Base-by-base conservation (phyloP, 2,888 invertebrate genomes). In the Marasmarcha lunaedactyla region DNA sequence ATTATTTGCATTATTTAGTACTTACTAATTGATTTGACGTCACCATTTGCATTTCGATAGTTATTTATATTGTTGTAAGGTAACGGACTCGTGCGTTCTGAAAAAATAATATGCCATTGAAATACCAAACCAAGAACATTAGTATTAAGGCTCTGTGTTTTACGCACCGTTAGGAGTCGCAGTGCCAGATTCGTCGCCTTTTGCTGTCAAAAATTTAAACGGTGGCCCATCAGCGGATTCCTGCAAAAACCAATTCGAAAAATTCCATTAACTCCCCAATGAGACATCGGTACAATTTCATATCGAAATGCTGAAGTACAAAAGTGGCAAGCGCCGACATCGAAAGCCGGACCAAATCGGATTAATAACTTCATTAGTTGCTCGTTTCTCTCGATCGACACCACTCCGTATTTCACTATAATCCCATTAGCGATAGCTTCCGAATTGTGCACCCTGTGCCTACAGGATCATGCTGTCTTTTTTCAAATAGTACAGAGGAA, bases 321-420 rank as follows among this genome's bases (percentile, higher is more conserved):
- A 71, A 71, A 66, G 54, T 57, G 51, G 57, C 55, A 20, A 20
- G 45, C 50, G 57, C 56, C 66, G 54, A 63, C 63, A 66, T 68
- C 64, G 69, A 71, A 72, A 76, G 71, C 73, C 64, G 69, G 58
- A 59, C 71, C 63, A 70, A 77, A 78, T 67, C 67, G 76, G 79
- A 84, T 84, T 81, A 83, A 83, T 81, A 84, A 84, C 83, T 84
- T 81, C 73, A 84, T 84, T 84, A 84, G 72, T 70, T 65, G 71
- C 77, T 68, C 71, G 74, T 78, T 76, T 72, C 76, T 77, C 73
- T 62, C 79, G 77, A 79, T 77, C 70, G 77, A 73, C 70, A 70
- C 65, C 63, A 60, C 48, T 60, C 77, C 62, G 70, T 79, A 77
- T 81, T 77, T 78, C 71, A 77, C 74, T 69, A 61, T 81, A 83